phyloP scores from a whole-genome alignment of 1,140 invertebrate species.

The Centruroides sculpturatus region DNA sequence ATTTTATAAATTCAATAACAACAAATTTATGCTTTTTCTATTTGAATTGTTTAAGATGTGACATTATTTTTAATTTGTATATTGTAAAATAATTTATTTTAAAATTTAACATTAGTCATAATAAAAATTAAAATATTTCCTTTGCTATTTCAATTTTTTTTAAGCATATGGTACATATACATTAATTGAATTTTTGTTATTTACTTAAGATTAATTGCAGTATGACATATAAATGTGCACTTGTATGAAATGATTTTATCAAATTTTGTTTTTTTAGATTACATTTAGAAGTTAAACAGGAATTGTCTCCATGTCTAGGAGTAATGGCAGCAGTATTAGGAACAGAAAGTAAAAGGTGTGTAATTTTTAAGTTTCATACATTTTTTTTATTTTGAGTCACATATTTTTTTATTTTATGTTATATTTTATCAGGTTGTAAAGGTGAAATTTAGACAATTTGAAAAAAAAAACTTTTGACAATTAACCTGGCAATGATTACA shows the following conservation, averaged over 20 bases:
- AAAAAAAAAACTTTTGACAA: too few species aligned
- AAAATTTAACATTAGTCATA: too few species aligned
- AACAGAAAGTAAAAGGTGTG: conserved; percentile 22
- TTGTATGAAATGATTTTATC: background rate
- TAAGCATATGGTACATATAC: background rate
- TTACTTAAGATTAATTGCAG: background rate
- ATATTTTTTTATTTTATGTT: conserved; percentile 16
- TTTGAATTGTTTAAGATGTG: too few species aligned
- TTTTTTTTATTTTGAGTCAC: background rate
- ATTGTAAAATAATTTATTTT: too few species aligned
- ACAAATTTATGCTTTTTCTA: too few species aligned
- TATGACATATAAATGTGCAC: background rate
- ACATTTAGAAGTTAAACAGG: conserved; percentile 23
- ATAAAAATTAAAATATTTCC: too few species aligned
- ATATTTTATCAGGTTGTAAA: too few species aligned
- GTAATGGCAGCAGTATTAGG: conserved; percentile 22
- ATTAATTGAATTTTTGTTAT: background rate
- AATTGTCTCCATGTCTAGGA: conserved; percentile 23
- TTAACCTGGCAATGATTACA: too few species aligned
- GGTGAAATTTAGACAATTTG: too few species aligned
- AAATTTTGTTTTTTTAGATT: conserved; percentile 2
- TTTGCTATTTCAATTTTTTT: too few species aligned
- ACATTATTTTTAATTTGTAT: too few species aligned
- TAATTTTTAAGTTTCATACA: background rate
- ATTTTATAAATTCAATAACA: too few species aligned